Conservation (phyloP, 1,140 invertebrate species). For the Camponotus floridanus region DNA sequence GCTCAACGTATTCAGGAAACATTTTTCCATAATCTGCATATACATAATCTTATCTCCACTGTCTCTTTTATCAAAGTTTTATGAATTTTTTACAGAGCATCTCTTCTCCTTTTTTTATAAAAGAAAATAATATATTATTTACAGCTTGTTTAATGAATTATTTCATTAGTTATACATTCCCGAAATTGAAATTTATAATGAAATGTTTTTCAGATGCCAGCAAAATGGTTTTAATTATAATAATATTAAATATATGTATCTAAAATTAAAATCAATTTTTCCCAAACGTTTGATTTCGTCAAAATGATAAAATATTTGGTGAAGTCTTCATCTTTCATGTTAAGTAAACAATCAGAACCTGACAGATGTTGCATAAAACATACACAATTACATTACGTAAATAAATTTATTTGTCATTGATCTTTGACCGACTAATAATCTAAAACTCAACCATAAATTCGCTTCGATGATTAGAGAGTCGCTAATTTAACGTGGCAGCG, state of each 20-base stretch:
- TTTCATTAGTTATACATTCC: background rate
- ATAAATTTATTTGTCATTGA: slow-evolving; percentile 46
- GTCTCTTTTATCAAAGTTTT: background rate
- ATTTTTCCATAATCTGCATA: slow-evolving; percentile 31
- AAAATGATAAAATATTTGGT: background rate
- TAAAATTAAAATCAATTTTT: slow-evolving; percentile 10
- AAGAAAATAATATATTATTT: background rate
- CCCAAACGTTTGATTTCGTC: background rate
- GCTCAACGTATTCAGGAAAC: slow-evolving; percentile 39
- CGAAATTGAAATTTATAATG: background rate
- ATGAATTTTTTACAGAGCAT: slow-evolving; percentile 1
- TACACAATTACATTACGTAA: background rate
- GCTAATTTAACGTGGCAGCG: slow-evolving; percentile 31
- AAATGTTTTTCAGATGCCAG: background rate
- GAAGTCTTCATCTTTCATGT: background rate
- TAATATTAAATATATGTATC: background rate
- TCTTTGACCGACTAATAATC: background rate
- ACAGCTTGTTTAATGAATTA: background rate
- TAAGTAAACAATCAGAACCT: background rate
- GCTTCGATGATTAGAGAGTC: slow-evolving; percentile 44
- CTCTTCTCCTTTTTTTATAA: background rate
- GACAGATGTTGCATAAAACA: background rate
- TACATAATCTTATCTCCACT: background rate
- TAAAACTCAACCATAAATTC: background rate
- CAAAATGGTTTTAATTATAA: background rate